Conservation (phyloP, 2,888 invertebrate species). For the Macrophya alboannulata region DNA sequence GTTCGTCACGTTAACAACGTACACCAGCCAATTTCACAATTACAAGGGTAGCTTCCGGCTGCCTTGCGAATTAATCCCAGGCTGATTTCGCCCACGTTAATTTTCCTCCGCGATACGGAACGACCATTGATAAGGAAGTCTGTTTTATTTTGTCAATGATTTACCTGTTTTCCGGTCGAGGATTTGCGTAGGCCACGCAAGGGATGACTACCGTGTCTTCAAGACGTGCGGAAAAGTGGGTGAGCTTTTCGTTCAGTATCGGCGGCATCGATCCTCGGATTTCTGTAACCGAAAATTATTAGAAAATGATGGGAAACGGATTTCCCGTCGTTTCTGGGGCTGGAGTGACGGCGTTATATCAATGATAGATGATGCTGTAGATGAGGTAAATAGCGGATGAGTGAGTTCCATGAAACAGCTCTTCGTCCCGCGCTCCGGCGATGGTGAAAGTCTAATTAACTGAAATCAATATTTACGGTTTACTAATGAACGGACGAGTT, state of each 20-base stretch:
- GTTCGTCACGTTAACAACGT: constrained; percentile 49
- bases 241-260: constrained; percentile 82
- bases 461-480: constrained; percentile 45
- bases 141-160: too few species aligned
- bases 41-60: constrained; percentile 31
- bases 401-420: not conserved
- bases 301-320: not conserved
- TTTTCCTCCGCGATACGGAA: not conserved
- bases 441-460: constrained; percentile 26
- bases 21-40: constrained; percentile 45
- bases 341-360: not conserved
- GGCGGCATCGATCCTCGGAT: constrained; percentile 83
- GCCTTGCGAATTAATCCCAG: not conserved
- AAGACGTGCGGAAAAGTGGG: constrained; percentile 80
- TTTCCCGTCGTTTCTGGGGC: not conserved
- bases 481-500: constrained; percentile 14
- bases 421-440: not conserved
- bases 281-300: constrained; percentile 75
- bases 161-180: constrained; percentile 83
- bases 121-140: too few species aligned
- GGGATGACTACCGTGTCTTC: constrained; percentile 83
- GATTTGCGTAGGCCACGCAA: constrained; percentile 85
- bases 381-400: not conserved
- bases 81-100: not conserved
- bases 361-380: not conserved